Conservation (phyloP, 2,797 vertebrate species). For the Melanotaenia parkinsoni region DNA sequence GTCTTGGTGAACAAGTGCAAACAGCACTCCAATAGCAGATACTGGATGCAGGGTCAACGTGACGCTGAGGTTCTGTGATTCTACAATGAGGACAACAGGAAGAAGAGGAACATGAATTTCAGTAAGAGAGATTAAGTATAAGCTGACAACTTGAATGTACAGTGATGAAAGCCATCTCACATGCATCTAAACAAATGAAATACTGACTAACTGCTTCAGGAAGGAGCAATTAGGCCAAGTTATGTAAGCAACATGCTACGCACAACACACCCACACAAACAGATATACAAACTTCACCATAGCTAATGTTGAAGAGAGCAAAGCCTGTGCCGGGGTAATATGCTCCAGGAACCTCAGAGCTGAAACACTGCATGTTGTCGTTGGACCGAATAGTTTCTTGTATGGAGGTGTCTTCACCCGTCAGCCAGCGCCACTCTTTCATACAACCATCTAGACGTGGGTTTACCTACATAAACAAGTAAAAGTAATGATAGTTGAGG, state of each 20-base stretch:
- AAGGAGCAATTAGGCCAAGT: constrained; percentile 13
- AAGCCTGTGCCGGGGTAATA: constrained; percentile 92
- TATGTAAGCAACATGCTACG: constrained; percentile 4
- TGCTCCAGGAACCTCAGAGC: constrained; percentile 84
- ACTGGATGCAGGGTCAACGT: constrained; percentile 87
- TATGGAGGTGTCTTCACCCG: constrained; percentile 90
- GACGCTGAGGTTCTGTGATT: constrained; percentile 85
- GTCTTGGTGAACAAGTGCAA: constrained; percentile 88
- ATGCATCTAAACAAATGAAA: constrained; percentile 34
- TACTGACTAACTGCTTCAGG: constrained; percentile 19
- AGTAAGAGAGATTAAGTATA: constrained; percentile 12
- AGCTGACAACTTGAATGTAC: constrained; percentile 13
- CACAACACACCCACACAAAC: constrained; percentile 13
- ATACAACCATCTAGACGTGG: constrained; percentile 95
- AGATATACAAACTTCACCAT: constrained; percentile 75
- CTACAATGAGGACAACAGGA: constrained; percentile 37
- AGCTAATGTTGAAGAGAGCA: constrained; percentile 89
- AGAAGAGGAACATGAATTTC: constrained; percentile 33
- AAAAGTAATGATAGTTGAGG: constrained; percentile 9
- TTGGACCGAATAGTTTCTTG: constrained; percentile 90
- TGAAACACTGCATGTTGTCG: constrained; percentile 95
- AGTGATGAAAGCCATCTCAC: not conserved
- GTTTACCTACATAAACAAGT: constrained; percentile 85
- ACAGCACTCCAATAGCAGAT: constrained; percentile 88
- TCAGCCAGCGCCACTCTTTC: constrained; percentile 94